Conservation (phyloP, 1,140 invertebrate genomes). For the Cydia strobilella region DNA sequence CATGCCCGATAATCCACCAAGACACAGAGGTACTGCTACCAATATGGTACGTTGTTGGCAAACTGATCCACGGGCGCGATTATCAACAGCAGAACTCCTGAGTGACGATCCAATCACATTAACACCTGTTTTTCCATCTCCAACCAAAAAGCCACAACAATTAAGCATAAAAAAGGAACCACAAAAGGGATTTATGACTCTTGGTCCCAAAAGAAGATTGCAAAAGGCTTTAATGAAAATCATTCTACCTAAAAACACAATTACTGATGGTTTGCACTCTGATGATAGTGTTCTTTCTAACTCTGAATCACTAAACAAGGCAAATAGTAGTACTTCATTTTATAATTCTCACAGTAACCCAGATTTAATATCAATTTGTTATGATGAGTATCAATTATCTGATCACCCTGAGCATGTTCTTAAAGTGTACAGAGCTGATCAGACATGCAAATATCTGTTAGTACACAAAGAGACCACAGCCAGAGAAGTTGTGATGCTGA, state of each 20-base stretch:
- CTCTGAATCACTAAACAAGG: slow-evolving; percentile 75
- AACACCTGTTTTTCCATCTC: slow-evolving; percentile 91
- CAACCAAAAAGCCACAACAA: slow-evolving; percentile 89
- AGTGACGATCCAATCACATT: slow-evolving; percentile 89
- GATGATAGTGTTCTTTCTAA: slow-evolving; percentile 81
- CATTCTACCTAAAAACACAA: slow-evolving; percentile 92
- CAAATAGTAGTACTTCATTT: slow-evolving; percentile 77
- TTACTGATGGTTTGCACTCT: slow-evolving; percentile 83
- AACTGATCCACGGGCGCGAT: slow-evolving; percentile 84
- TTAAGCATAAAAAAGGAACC: slow-evolving; percentile 84
- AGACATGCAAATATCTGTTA: slow-evolving; percentile 98
- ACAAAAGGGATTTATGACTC: slow-evolving; percentile 92
- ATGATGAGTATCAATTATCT: slow-evolving; percentile 86
- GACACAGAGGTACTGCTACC: slow-evolving; percentile 82
- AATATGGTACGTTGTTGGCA: slow-evolving; percentile 79
- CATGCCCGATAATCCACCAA: slow-evolving; percentile 90
- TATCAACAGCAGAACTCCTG: slow-evolving; percentile 82
- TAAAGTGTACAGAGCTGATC: slow-evolving; percentile 98
- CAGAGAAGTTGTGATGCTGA: slow-evolving; percentile 98
- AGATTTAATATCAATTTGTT: slow-evolving; percentile 91
- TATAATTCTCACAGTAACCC: slow-evolving; percentile 96
- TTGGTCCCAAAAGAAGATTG: slow-evolving; percentile 90
- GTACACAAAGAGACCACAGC: slow-evolving; percentile 99
- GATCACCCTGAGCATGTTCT: slow-evolving; percentile 98
- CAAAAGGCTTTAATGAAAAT: slow-evolving; percentile 95